These are phyloP conservation scores for Bellardia bayeri DNA, from an alignment of 2,888 invertebrate genomes.

Conservation along the genomic window DNA sequence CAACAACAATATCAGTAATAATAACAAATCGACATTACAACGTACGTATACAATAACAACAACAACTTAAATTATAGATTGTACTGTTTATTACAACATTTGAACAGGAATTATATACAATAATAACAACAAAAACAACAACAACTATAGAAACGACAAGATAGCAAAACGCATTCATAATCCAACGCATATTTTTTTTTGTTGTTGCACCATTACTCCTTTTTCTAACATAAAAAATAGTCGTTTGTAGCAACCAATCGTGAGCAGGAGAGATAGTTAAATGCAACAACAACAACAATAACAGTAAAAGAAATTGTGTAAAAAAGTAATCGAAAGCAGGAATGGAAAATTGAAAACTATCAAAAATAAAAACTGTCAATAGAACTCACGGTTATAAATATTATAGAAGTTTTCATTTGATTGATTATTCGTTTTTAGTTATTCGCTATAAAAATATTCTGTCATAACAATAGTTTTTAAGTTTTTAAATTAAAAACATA, in stretches of 20 bases:
- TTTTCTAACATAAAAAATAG: neutral
- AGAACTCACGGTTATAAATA: too few relatives aligned
- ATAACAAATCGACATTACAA: slow-evolving; percentile 67
- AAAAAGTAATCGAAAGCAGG: too few relatives aligned
- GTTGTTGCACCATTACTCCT: neutral
- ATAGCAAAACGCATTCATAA: slow-evolving; percentile 80
- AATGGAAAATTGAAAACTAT: too few relatives aligned
- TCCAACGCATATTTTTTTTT: slow-evolving; percentile 74
- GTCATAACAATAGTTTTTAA: too few relatives aligned
- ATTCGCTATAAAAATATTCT: too few relatives aligned
- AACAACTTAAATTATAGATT: slow-evolving; percentile 57
- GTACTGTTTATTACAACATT: slow-evolving; percentile 66
- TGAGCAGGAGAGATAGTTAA: too few relatives aligned
- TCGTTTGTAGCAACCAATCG: neutral
- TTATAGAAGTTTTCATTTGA: too few relatives aligned
- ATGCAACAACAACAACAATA: too few relatives aligned
- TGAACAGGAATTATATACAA: slow-evolving; percentile 66
- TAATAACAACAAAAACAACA: slow-evolving; percentile 40
- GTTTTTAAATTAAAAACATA: too few relatives aligned
- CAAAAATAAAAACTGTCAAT: too few relatives aligned
- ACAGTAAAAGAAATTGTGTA: too few relatives aligned
- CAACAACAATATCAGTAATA: slow-evolving; percentile 73
- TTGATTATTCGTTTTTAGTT: too few relatives aligned
- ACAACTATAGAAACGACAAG: slow-evolving; percentile 25
- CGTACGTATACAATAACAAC: slow-evolving; percentile 31